Evolutionary conservation across 92 coral and sea anemone species (phyloP).

Genomic region (Desmophyllum pertusum): DNA sequence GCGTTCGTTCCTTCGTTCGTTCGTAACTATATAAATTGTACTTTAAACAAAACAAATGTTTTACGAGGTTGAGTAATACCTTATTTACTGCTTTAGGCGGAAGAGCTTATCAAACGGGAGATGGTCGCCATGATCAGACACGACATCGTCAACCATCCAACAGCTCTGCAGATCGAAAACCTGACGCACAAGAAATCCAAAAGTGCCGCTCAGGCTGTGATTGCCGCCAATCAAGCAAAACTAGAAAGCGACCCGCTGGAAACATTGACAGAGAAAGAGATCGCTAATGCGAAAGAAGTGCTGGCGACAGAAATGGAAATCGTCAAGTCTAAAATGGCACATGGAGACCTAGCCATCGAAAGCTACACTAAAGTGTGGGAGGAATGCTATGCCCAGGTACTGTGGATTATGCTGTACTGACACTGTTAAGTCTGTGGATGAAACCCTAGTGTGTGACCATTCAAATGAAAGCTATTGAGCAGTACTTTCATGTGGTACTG

Average conservation of each 20-base stretch:
- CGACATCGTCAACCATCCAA: slow-evolving; percentile 89
- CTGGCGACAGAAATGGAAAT: slow-evolving; percentile 84
- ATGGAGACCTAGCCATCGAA: slow-evolving; percentile 91
- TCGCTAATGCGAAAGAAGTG: slow-evolving; percentile 72
- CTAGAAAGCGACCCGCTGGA: slow-evolving; percentile 82
- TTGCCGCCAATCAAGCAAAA: slow-evolving; percentile 84
- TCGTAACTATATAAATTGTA: not conserved
- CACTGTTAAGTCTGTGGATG: not conserved
- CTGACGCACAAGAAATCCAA: slow-evolving; percentile 92
- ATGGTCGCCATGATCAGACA: slow-evolving; percentile 93
- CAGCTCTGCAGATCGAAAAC: slow-evolving; percentile 80
- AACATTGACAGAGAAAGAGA: slow-evolving; percentile 86
- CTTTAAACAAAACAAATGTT: not conserved
- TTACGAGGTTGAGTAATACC: not conserved
- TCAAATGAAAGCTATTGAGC: too few species aligned
- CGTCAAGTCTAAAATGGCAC: slow-evolving; percentile 89
- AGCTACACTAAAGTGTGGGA: slow-evolving; percentile 99
- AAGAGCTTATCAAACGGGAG: slow-evolving; percentile 93
- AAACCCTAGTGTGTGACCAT: not conserved
- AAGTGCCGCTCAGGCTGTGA: slow-evolving; percentile 79
- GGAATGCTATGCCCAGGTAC: slow-evolving; percentile 92
- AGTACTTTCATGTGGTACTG: too few species aligned
- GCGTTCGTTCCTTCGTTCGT: not conserved
- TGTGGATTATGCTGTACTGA: not conserved
- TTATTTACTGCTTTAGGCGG: slow-evolving; percentile 70